Percentiles rank a stretch among this genome's conserved stretches.
phyloP scores from a whole-genome alignment of 2,113 vertebrate genomes.

The Salvelinus alpinus region DNA sequence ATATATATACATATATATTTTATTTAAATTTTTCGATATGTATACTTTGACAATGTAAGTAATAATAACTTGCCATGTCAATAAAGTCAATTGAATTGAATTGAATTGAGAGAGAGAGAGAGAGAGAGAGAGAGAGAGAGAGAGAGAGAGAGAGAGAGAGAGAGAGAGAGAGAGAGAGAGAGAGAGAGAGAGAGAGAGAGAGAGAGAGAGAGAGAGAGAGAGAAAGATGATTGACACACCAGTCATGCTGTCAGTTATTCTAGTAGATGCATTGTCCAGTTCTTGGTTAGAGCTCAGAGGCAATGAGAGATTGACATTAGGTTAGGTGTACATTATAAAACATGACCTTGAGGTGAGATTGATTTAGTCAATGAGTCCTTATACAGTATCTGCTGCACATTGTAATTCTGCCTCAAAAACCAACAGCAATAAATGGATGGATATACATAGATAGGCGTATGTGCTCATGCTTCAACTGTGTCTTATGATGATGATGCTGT shows the following conservation, averaged over 20 bases:
- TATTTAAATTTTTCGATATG: no score
- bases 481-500: not conserved
- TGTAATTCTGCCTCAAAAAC: no score
- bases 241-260: not conserved
- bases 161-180: no score
- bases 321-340: not conserved
- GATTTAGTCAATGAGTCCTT: no score
- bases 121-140: no score
- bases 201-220: no score
- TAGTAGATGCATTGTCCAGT: not conserved
- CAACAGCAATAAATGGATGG: not conserved
- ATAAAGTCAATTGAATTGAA: no score
- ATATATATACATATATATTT: no score
- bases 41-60: no score
- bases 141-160: not conserved
- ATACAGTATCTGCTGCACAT: no score
- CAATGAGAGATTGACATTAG: not conserved
- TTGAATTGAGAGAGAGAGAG: not conserved
- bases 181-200: no score
- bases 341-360: not conserved
- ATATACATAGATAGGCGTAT: not conserved
- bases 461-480: not conserved
- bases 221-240: not conserved
- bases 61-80: no score
- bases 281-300: not conserved